A percentile compares a stretch with the other conserved stretches of the same genome.
These are phyloP conservation scores for Apostichopus leukothele DNA, from an alignment of 53 echinoderm and acorn worm species.

Conservation along the genomic window DNA sequence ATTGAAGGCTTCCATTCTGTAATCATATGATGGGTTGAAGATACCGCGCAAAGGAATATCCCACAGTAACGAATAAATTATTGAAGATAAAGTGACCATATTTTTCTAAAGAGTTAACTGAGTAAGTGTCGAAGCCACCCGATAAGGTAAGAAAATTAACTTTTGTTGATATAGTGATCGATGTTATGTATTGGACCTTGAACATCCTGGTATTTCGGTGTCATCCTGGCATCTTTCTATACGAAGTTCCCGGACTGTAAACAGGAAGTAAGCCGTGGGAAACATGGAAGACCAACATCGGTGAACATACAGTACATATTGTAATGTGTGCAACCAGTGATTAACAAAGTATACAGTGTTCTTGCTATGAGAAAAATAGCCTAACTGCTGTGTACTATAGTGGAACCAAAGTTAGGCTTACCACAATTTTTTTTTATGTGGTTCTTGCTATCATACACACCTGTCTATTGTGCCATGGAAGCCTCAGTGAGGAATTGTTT, in stretches of 20 bases:
- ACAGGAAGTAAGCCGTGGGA: constrained; percentile 40
- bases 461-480: no score
- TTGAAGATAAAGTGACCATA: not conserved
- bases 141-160: not conserved
- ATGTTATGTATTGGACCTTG: not conserved
- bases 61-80: constrained; percentile 1
- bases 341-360: no score
- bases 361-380: no score
- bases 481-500: no score
- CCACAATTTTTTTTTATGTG: no score
- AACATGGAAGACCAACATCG: no score
- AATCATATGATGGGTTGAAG: constrained; percentile 3
- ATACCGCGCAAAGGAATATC: not conserved
- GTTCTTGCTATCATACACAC: no score
- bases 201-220: constrained; percentile 60
- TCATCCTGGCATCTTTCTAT: constrained; percentile 59
- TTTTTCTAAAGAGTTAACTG: not conserved
- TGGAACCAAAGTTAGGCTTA: no score
- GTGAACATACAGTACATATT: no score
- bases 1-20: not conserved
- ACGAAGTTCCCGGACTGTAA: constrained; percentile 70
- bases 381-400: no score
- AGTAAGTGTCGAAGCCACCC: not conserved
- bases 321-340: no score
- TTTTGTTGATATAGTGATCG: not conserved